phyloP scores from a whole-genome alignment of 2,797 vertebrate genomes.

The Sebastes hubbsi region DNA sequence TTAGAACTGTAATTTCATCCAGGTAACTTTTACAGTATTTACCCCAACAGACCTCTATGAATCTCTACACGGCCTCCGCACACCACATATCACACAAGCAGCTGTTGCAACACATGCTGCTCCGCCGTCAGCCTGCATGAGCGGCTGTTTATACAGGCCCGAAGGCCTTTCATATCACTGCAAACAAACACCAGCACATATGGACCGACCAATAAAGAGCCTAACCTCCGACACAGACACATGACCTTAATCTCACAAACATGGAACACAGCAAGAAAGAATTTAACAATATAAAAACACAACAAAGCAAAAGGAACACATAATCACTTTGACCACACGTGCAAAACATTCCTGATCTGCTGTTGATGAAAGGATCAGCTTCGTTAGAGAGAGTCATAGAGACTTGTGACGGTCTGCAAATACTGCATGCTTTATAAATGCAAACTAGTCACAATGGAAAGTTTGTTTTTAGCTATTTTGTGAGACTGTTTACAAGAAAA shows the following conservation, averaged over 20 bases:
- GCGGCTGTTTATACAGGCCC: slow-evolving; percentile 81
- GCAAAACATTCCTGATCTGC: slow-evolving; percentile 61
- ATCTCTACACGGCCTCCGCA: slow-evolving; percentile 59
- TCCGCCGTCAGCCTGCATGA: slow-evolving; percentile 68
- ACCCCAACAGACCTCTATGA: slow-evolving; percentile 40
- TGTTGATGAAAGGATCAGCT: slow-evolving; percentile 43
- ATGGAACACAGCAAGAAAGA: slow-evolving; percentile 59
- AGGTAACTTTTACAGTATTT: slow-evolving; percentile 35
- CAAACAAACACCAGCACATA: slow-evolving; percentile 72
- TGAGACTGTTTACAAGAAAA: neutral
- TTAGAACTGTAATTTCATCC: slow-evolving; percentile 30
- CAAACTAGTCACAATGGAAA: neutral
- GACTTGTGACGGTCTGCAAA: neutral
- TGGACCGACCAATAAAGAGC: slow-evolving; percentile 76
- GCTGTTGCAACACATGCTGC: slow-evolving; percentile 83
- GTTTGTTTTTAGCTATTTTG: neutral
- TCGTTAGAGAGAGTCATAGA: slow-evolving; percentile 12
- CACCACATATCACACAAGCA: slow-evolving; percentile 69
- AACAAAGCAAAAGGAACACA: slow-evolving; percentile 67
- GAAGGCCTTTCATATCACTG: slow-evolving; percentile 78
- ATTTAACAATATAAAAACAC: slow-evolving; percentile 68
- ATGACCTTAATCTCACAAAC: slow-evolving; percentile 76
- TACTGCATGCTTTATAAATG: neutral
- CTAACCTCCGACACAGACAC: slow-evolving; percentile 72
- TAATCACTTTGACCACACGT: slow-evolving; percentile 56